Percentiles rank a stretch among this genome's conserved stretches.
These are phyloP conservation scores for Merodon equestris DNA, from an alignment of 2,888 invertebrate species.

Conservation along the genomic window DNA sequence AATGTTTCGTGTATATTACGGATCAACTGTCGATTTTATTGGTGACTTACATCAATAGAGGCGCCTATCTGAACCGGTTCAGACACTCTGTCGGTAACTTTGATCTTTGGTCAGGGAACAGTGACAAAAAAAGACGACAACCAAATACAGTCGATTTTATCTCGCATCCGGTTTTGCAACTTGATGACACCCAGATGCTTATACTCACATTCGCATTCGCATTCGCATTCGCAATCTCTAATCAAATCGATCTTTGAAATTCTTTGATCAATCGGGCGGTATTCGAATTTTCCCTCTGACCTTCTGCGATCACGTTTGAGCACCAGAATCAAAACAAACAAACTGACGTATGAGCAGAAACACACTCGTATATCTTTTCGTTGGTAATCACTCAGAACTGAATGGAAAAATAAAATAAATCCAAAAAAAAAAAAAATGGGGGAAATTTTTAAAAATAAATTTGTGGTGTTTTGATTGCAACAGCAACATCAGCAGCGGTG, in stretches of 20 bases:
- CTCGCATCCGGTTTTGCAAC: constrained; percentile 36
- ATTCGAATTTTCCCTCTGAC: too few species aligned
- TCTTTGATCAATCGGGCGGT: constrained; percentile 44
- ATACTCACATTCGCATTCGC: constrained; percentile 14
- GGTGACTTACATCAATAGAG: constrained; percentile 24
- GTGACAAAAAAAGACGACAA: neutral
- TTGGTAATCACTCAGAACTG: constrained; percentile 43
- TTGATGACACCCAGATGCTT: constrained; percentile 24
- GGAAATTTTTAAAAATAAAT: neutral
- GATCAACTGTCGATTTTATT: constrained; percentile 35
- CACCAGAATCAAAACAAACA: constrained; percentile 24
- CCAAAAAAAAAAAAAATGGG: neutral
- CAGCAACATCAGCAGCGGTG: constrained; percentile 1
- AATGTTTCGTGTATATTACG: constrained; percentile 18
- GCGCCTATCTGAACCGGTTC: constrained; percentile 49
- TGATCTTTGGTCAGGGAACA: too few species aligned
- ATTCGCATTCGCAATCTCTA: neutral
- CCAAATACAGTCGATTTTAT: constrained; percentile 10
- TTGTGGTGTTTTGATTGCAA: constrained; percentile 21
- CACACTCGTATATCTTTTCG: constrained; percentile 4
- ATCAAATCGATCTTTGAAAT: constrained; percentile 39
- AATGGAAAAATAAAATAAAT: constrained; percentile 55
- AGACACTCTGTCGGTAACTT: constrained; percentile 38
- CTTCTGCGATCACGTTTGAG: constrained; percentile 25
- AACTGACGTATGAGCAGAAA: too few species aligned